phyloP scores from a whole-genome alignment of 2,113 vertebrate species.

The Campylorhamphus procurvoides region DNA sequence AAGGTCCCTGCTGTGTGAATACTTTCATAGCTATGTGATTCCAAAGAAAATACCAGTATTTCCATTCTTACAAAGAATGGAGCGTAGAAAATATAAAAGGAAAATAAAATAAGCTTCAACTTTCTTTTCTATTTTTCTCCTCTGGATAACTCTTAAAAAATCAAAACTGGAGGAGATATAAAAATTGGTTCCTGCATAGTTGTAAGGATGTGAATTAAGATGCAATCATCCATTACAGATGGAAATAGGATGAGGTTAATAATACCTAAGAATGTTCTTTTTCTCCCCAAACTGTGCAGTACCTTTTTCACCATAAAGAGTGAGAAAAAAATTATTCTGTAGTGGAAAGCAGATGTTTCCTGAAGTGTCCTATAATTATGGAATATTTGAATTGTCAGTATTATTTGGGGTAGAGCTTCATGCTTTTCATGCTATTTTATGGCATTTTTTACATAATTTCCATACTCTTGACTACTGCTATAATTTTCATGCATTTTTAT shows the following conservation, averaged over 20 bases:
- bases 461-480: background rate
- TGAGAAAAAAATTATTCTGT: background rate
- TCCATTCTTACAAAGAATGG: background rate
- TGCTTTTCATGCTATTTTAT: background rate
- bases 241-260: background rate
- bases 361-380: background rate
- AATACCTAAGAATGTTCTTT: background rate
- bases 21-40: background rate
- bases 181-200: background rate
- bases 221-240: background rate
- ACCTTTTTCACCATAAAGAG: background rate
- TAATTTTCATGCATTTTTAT: background rate
- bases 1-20: background rate
- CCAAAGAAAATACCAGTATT: background rate
- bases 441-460: background rate
- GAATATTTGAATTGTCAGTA: background rate
- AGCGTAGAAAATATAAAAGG: background rate
- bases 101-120: background rate
- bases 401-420: background rate
- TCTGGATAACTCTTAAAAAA: background rate
- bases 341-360: background rate
- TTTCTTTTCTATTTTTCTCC: background rate
- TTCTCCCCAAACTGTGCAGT: background rate
- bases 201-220: background rate
- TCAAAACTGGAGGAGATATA: accelerated